phyloP scores from a whole-genome alignment of 2,888 invertebrate genomes.

The Graphium colonna region DNA sequence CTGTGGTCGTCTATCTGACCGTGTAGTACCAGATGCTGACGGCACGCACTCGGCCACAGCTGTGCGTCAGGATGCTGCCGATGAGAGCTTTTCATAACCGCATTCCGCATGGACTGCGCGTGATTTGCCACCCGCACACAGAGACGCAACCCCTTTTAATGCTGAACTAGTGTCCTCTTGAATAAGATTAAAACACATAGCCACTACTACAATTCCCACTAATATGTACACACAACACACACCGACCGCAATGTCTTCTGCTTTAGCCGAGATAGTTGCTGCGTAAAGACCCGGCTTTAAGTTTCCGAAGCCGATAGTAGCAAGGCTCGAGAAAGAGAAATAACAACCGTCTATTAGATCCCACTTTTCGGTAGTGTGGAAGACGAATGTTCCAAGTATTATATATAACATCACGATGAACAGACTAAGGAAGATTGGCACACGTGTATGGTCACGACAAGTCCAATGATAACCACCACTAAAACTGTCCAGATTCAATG shows the following conservation, averaged over 20 bases:
- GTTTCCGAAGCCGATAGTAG: conserved; percentile 92
- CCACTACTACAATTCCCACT: conserved; percentile 91
- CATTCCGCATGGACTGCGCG: conserved; percentile 67
- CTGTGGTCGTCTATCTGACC: conserved; percentile 47
- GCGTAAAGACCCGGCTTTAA: conserved; percentile 83
- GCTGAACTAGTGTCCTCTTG: conserved; percentile 84
- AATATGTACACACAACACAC: conserved; percentile 90
- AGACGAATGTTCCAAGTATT: conserved; percentile 92
- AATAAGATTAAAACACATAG: conserved; percentile 92
- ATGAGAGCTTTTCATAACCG: conserved; percentile 72
- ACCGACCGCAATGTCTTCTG: conserved; percentile 85
- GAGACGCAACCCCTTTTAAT: conserved; percentile 39
- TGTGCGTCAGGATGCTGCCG: conserved; percentile 81
- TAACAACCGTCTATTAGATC: conserved; percentile 91
- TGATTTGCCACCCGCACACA: conserved; percentile 47
- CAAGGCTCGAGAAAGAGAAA: conserved; percentile 88
- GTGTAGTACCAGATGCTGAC: conserved; percentile 43
- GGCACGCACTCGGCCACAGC: conserved; percentile 54
- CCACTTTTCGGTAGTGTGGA: conserved; percentile 95
- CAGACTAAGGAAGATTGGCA: conserved; percentile 93
- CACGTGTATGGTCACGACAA: conserved; percentile 83
- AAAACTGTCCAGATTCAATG: conserved; percentile 62
- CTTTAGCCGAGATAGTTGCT: conserved; percentile 63
- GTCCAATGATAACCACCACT: conserved; percentile 60
- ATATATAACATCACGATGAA: conserved; percentile 92